A percentile compares a stretch with the other conserved stretches of the same genome.
Conservation (phyloP, 64 coral and sea anemone genomes). For the Stylophora pistillata region DNA sequence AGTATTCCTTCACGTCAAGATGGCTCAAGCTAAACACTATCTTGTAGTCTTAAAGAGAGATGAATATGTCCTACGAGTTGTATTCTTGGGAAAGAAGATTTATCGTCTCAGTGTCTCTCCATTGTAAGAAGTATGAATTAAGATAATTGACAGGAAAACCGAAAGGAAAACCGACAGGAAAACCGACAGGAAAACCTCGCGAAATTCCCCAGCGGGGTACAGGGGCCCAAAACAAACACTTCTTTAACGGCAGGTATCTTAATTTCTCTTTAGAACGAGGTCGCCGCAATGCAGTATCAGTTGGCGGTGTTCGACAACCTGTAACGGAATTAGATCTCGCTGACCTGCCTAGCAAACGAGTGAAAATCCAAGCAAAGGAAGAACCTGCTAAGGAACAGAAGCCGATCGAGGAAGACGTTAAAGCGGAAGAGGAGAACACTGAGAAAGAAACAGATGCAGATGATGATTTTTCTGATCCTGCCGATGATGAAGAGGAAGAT, state of each 20-base stretch:
- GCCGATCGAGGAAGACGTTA: slow-evolving; percentile 6
- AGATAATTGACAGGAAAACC: too few species aligned
- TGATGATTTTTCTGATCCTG: slow-evolving; percentile 36
- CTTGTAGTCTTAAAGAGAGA: too few species aligned
- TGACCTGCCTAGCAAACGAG: slow-evolving; percentile 18
- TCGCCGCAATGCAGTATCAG: slow-evolving; percentile 63
- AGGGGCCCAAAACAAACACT: neutral
- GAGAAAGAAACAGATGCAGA: slow-evolving; percentile 44
- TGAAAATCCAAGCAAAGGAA: slow-evolving; percentile 17
- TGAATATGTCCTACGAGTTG: too few species aligned
- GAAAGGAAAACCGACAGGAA: too few species aligned
- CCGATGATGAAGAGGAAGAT: neutral
- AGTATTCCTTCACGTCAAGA: too few species aligned
- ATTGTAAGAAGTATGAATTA: too few species aligned
- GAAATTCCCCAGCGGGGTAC: too few species aligned
- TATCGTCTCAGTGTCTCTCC: too few species aligned
- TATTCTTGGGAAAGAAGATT: too few species aligned
- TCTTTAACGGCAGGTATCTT: neutral
- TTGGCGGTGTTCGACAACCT: slow-evolving; percentile 36
- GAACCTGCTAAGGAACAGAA: slow-evolving; percentile 53
- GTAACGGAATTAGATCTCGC: neutral
- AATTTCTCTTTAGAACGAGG: slow-evolving; percentile 70
- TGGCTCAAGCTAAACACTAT: too few species aligned
- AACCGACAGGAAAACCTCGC: too few species aligned
- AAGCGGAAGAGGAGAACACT: slow-evolving; percentile 64